Conservation (phyloP, 2,888 invertebrate species). For the Pollenia angustigena region DNA sequence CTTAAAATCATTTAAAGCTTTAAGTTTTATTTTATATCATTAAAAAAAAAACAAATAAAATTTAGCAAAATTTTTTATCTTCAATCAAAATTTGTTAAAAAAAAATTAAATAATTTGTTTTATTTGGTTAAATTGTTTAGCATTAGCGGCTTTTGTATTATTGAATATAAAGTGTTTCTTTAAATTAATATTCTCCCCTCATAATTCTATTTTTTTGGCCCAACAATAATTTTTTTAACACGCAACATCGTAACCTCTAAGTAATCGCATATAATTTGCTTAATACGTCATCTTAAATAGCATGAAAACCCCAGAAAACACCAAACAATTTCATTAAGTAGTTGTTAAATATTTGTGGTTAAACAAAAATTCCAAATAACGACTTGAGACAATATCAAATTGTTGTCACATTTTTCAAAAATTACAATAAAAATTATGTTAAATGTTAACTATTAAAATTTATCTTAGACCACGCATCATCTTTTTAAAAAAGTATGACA, state of each 20-base stretch:
- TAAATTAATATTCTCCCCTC: slow-evolving; percentile 10
- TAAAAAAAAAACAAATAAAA: too few species aligned
- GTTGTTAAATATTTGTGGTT: slow-evolving; percentile 41
- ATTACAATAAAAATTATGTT: slow-evolving; percentile 16
- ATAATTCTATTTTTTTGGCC: slow-evolving; percentile 10
- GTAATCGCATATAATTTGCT: neutral
- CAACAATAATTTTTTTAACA: neutral
- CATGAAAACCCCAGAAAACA: slow-evolving; percentile 3
- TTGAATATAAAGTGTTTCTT: too few species aligned
- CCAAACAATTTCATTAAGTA: slow-evolving; percentile 24
- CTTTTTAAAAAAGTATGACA: slow-evolving; percentile 9
- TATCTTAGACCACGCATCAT: slow-evolving; percentile 26
- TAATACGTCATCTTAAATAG: neutral
- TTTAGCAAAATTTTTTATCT: too few species aligned
- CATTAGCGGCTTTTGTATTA: too few species aligned
- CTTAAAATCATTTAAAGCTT: neutral
- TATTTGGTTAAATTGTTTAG: too few species aligned
- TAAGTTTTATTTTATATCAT: neutral
- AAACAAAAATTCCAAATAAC: slow-evolving; percentile 17
- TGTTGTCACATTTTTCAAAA: slow-evolving; percentile 46
- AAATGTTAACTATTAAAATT: slow-evolving; percentile 25
- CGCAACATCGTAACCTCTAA: slow-evolving; percentile 15
- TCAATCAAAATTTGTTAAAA: too few species aligned
- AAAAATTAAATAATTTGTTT: too few species aligned
- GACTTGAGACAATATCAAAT: slow-evolving; percentile 3